These are phyloP conservation scores for Macaca mulatta DNA, from an alignment of 2,113 vertebrate genomes.

Conservation along the genomic window DNA sequence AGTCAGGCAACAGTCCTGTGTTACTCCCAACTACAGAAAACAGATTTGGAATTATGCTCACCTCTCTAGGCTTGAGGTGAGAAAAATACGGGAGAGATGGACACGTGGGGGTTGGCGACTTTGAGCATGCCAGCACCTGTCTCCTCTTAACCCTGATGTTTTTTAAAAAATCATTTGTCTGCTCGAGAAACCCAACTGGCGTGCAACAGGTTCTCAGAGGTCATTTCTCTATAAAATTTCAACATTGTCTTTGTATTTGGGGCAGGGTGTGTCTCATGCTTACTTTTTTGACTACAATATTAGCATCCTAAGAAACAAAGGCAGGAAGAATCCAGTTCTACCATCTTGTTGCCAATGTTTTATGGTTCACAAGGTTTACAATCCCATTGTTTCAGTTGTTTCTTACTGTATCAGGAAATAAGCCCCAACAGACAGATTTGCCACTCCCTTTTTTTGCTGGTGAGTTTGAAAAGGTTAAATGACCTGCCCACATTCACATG, in stretches of 20 bases:
- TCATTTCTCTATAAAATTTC: background rate
- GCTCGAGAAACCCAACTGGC: background rate
- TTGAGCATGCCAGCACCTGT: background rate
- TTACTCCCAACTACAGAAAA: background rate
- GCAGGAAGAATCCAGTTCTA: background rate
- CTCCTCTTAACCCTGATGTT: background rate
- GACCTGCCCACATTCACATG: background rate
- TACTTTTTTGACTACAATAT: background rate
- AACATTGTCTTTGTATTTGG: background rate
- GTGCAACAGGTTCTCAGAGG: background rate
- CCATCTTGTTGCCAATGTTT: background rate
- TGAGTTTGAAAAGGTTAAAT: background rate
- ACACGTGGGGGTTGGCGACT: background rate
- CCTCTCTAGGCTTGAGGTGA: background rate
- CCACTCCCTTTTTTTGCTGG: background rate
- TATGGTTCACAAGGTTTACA: background rate
- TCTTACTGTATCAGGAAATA: conserved; percentile 9
- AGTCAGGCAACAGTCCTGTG: background rate
- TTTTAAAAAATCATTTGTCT: background rate
- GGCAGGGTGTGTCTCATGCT: background rate
- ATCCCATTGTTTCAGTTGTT: background rate
- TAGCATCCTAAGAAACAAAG: background rate
- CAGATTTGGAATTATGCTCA: background rate
- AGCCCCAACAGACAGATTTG: background rate
- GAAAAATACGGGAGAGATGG: background rate